Evolutionary conservation across 2,888 invertebrate genomes (phyloP).

Genomic region (Julus scandinavius): DNA sequence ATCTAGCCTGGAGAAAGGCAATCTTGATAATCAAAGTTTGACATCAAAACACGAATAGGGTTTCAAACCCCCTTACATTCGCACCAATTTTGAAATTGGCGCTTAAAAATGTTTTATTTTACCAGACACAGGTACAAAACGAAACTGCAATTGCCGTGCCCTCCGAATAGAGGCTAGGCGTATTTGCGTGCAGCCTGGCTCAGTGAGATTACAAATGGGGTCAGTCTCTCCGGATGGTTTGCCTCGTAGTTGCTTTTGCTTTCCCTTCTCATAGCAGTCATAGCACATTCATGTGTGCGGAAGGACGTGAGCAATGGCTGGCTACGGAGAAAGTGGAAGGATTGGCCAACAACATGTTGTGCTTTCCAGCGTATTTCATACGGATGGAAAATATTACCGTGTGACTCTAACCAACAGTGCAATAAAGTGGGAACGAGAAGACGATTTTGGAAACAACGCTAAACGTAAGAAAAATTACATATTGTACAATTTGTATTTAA

Average conservation of each 20-base stretch:
- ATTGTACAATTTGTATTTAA: neutral
- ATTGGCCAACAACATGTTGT: constrained; percentile 28
- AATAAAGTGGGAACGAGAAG: constrained; percentile 16
- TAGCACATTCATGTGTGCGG: neutral
- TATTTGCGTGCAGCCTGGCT: neutral
- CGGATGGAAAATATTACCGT: constrained; percentile 2
- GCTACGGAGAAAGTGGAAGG: constrained; percentile 7
- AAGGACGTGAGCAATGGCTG: constrained; percentile 12
- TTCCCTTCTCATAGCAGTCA: neutral
- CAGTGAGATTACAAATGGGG: neutral
- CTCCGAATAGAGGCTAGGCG: neutral
- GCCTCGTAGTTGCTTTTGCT: neutral
- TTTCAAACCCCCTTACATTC: too few relatives aligned
- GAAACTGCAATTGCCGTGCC: neutral
- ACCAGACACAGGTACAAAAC: neutral
- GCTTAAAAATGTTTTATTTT: neutral
- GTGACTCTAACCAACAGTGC: constrained; percentile 15
- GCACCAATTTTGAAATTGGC: neutral
- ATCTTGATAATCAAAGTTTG: too few relatives aligned
- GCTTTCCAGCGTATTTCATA: constrained; percentile 17
- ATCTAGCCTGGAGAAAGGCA: too few relatives aligned
- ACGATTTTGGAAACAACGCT: neutral
- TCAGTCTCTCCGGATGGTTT: constrained; percentile 17
- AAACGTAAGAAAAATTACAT: constrained; percentile 1
- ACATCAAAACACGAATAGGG: too few relatives aligned